These are phyloP conservation scores for Stichopus horrens DNA, from an alignment of 53 echinoderm and acorn worm species.

Conservation along the genomic window DNA sequence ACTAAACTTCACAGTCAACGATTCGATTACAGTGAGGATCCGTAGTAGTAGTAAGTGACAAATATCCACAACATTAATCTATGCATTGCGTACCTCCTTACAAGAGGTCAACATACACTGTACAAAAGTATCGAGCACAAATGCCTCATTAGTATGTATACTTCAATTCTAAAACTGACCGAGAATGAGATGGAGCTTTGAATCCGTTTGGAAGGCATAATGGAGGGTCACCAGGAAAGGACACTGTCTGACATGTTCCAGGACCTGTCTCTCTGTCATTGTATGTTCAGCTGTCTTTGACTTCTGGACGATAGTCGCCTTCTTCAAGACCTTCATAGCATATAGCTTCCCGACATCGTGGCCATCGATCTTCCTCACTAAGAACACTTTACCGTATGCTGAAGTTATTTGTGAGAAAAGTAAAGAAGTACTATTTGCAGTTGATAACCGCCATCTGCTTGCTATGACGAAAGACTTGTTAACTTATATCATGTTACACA, in stretches of 20 bases:
- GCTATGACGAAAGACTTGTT: no score
- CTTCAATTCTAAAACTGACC: constrained; percentile 57
- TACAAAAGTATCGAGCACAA: background rate
- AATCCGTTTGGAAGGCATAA: constrained; percentile 98
- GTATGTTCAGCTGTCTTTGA: constrained; percentile 98
- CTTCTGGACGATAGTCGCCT: constrained; percentile 98
- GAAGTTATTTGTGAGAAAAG: background rate
- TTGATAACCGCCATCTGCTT: no score
- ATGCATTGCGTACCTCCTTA: no score
- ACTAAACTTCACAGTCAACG: no score
- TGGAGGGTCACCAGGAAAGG: constrained; percentile 94
- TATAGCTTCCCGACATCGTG: constrained; percentile 81
- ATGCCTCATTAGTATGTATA: background rate
- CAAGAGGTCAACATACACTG: no score
- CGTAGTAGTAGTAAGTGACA: no score
- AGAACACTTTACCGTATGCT: constrained; percentile 99
- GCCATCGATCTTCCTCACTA: constrained; percentile 87
- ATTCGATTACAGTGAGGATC: no score
- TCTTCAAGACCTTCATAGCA: constrained; percentile 99
- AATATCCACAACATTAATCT: no score
- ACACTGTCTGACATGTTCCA: constrained; percentile 91
- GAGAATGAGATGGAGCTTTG: constrained; percentile 95
- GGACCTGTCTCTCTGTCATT: constrained; percentile 97
- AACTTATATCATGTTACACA: no score
- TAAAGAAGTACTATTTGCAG: no score